Percentiles rank a stretch among this genome's conserved stretches.
Evolutionary conservation across 2,888 invertebrate species (phyloP).

Genomic region (Pyralis farinalis): DNA sequence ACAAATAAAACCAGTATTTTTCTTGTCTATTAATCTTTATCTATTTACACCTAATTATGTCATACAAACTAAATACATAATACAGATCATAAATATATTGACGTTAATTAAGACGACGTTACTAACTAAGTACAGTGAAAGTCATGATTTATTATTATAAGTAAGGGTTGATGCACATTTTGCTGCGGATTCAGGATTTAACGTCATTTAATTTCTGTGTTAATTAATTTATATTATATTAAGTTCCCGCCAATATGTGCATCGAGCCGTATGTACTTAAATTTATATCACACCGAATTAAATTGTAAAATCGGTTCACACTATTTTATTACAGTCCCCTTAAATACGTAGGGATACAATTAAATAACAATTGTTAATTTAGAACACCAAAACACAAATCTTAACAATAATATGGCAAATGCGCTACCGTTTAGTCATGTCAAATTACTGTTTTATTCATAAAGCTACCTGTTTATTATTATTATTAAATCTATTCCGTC

Average conservation of each 20-base stretch:
- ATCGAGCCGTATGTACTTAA: constrained; percentile 22
- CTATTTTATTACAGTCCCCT: not conserved
- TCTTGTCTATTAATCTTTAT: not conserved
- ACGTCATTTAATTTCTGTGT: too few species aligned
- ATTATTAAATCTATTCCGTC: too few species aligned
- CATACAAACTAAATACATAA: constrained; percentile 1
- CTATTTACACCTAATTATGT: constrained; percentile 8
- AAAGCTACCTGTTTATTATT: too few species aligned
- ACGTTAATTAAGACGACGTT: not conserved
- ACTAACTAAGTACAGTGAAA: not conserved
- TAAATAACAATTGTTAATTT: not conserved
- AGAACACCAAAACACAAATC: not conserved
- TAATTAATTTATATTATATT: too few species aligned
- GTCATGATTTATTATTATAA: not conserved
- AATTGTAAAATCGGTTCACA: constrained; percentile 17
- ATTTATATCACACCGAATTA: constrained; percentile 63
- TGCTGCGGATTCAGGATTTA: too few species aligned
- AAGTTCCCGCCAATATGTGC: too few species aligned
- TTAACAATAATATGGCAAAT: too few species aligned
- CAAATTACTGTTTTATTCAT: too few species aligned
- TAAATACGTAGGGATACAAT: not conserved
- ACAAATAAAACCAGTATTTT: not conserved
- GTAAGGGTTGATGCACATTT: too few species aligned
- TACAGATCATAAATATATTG: constrained; percentile 7
- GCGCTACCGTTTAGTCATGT: too few species aligned